Percentiles rank a stretch among this genome's conserved stretches.
These are phyloP conservation scores for Eonycteris spelaea DNA, from an alignment of 2,113 vertebrate species.

Conservation along the genomic window DNA sequence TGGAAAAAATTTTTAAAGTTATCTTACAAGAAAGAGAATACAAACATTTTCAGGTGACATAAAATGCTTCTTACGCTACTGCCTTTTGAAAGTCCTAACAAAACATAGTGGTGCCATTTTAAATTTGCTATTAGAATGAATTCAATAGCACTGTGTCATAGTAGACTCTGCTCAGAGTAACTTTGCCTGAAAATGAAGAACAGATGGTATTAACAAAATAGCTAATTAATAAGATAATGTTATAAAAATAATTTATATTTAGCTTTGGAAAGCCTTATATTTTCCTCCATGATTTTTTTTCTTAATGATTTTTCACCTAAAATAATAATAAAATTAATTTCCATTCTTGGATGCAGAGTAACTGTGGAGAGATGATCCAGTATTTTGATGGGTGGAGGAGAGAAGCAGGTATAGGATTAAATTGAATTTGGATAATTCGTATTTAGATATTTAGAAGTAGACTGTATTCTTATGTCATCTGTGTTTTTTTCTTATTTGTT, in stretches of 20 bases:
- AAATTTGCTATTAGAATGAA: neutral
- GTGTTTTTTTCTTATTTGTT: neutral
- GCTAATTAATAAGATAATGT: neutral
- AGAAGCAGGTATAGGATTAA: slow-evolving; percentile 23
- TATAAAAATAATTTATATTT: slow-evolving; percentile 41
- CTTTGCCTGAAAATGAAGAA: slow-evolving; percentile 6
- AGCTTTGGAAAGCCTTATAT: slow-evolving; percentile 49
- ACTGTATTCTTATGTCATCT: neutral
- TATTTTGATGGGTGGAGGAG: slow-evolving; percentile 35
- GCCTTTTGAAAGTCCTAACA: neutral
- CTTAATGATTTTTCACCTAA: slow-evolving; percentile 42
- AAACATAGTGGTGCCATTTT: neutral
- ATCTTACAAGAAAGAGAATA: neutral
- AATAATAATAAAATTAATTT: slow-evolving; percentile 47
- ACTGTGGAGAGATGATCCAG: neutral
- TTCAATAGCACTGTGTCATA: neutral
- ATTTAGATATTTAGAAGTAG: slow-evolving; percentile 4
- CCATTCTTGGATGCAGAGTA: slow-evolving; percentile 47
- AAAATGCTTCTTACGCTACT: neutral
- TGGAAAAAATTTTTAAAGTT: neutral
- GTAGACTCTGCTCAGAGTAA: neutral
- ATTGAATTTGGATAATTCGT: slow-evolving; percentile 28
- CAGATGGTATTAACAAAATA: slow-evolving; percentile 30
- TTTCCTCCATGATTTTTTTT: slow-evolving; percentile 21
- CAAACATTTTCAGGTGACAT: neutral